Evolutionary conservation across 2,113 vertebrate species (phyloP), one percentile per base, ranked within the genome.

Genomic region (Hymenochirus boettgeri): DNA sequence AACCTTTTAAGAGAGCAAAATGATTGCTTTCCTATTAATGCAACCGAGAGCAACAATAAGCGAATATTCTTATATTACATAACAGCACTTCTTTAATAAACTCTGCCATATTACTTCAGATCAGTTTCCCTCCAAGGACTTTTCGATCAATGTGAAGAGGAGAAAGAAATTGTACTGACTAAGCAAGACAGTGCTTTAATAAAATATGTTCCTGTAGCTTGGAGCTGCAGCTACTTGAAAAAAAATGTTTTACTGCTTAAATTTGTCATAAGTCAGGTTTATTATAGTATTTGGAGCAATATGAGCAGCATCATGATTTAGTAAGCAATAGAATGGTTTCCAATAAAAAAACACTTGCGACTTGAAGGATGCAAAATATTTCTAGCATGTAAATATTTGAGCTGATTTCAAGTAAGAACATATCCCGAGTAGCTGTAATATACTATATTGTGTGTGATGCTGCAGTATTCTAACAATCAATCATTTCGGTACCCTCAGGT

Each of bases 231-330:
- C 56, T 57, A 29, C 52, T 47, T 60, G 29, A 57, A 57, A n/a
- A 66, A 69, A 69, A 65, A 15, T 35, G 47, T 31, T 45, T 58
- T 69, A 59, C 56, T 60, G 65, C 59, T 69, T 60, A 69, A 69
- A 69, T 69, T 69, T 69, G 65, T 57, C 57, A 69, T 69, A 69
- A 69, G 59, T 69, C 65, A 69, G 51, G 47, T 59, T 69, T 69
- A 69, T 69, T 51, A 69, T 69, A 60, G 57, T 22, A 31, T 7
- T 53, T 26, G n/a, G 13, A 53, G 35, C 35, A 26, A 25, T 53
- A 53, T 31, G 50, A 57, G 58, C 56, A 60, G 65, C 56, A 60
- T 69, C 56, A 60, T 60, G 65, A 69, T 69, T 69, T 46, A 8
- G 8, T 60, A 69, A 69, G 56, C 57, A 69, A 50, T 60, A 45